Base-by-base conservation (phyloP, 2,888 invertebrate species). In the Tachystola acroxantha region DNA sequence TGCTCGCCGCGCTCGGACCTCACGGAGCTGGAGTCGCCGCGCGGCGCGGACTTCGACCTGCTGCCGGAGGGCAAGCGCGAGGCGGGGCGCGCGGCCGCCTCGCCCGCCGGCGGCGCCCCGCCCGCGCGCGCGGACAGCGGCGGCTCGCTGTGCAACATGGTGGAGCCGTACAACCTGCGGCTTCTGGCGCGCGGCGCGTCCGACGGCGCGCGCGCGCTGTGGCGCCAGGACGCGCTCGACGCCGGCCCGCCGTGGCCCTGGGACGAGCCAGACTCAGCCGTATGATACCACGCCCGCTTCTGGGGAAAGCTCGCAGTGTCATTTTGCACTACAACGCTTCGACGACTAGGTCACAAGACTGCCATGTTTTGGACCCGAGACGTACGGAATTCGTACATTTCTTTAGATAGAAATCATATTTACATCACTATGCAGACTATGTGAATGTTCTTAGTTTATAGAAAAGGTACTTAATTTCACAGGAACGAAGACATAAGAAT, bases 221-320 rank as follows among this genome's bases (percentile, higher is more conserved):
- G 86, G 86, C 73, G 87, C 1, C 87, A 88, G 66, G 82, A 88
- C 70, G 87, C 87, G 43, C 59, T 86, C 31, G 85, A 85, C 62
- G 40, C 78, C 36, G 75, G 58, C 50, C 82, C 85, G 59, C 84
- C 85, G 25, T 85, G 85, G 84, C 81, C 80, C n/a, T 80, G 82
- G 78, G 79, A 78, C 54, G 79, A 81, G 53, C 81, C 86, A 11
- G 87, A 87, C 66, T 84, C 84, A 3, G 74, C 82, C 36, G 86
- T 88, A 28, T 87, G 84, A 82, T 20, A 28, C 13, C 36, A 13
- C 30, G 22, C 28, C 13, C 16, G 16, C 19, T 30, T 4, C n/a
- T n/a, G 9, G n/a, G 24, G n/a, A 11, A 22, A 13, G 14, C 12
- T 22, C 12, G 20, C 13, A n/a, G 6, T 16, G 16, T 16, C 16